These are phyloP conservation scores for Auanema freiburgensis DNA, from an alignment of 2,888 invertebrate species.

Conservation along the genomic window DNA sequence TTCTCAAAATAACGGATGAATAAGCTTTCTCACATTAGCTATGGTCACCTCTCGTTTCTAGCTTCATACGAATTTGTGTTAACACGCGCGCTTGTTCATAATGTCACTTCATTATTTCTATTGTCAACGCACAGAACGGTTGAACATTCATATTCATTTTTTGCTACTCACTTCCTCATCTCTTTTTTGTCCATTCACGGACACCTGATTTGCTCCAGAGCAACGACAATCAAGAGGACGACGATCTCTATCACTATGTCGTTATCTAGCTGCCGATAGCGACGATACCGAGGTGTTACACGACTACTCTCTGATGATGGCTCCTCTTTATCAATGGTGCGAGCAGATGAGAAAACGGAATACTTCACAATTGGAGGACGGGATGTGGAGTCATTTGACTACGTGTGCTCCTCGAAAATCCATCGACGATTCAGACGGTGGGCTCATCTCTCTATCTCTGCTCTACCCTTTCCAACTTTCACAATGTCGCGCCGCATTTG, in stretches of 20 bases:
- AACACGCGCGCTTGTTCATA: too few relatives aligned
- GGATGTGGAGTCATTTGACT: slow-evolving; percentile 38
- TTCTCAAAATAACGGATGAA: too few relatives aligned
- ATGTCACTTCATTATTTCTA: too few relatives aligned
- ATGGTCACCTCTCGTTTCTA: too few relatives aligned
- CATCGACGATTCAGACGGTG: slow-evolving; percentile 3
- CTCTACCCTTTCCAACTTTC: not conserved
- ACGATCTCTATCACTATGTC: slow-evolving; percentile 44
- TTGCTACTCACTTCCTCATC: not conserved
- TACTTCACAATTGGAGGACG: slow-evolving; percentile 29
- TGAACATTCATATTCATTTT: not conserved
- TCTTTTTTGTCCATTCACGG: not conserved
- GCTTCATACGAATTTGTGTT: too few relatives aligned
- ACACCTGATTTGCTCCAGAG: not conserved
- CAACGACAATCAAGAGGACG: slow-evolving; percentile 18
- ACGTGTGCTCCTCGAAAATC: slow-evolving; percentile 38
- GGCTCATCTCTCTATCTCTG: not conserved
- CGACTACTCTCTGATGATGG: slow-evolving; percentile 60
- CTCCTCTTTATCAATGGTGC: slow-evolving; percentile 59
- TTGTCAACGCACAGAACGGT: not conserved
- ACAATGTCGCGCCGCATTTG: not conserved
- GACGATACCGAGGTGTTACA: slow-evolving; percentile 31
- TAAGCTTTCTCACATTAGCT: too few relatives aligned
- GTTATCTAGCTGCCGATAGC: slow-evolving; percentile 27
- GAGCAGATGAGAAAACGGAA: slow-evolving; percentile 43